Conservation (phyloP, 2,113 vertebrate species). For the Gavia stellata region DNA sequence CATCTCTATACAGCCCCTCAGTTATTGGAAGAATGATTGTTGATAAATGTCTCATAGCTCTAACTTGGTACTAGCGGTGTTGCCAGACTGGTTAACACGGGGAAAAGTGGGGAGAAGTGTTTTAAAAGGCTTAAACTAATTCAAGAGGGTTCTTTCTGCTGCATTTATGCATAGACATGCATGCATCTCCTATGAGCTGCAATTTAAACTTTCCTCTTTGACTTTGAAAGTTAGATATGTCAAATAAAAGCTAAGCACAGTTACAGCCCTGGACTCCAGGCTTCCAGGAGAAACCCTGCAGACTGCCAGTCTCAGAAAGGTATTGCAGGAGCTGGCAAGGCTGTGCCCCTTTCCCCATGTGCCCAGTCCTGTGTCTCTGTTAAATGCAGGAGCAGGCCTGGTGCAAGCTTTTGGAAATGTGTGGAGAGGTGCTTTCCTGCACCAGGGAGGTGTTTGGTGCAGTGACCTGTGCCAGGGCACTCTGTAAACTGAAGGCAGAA, state of each 20-base stretch:
- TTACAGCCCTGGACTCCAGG: not conserved
- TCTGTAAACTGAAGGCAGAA: not conserved
- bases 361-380: accelerated
- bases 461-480: not conserved
- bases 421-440: not conserved
- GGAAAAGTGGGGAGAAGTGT: not conserved
- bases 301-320: not conserved
- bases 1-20: not conserved
- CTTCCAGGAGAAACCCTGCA: not conserved
- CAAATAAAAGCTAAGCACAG: not conserved
- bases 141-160: not conserved
- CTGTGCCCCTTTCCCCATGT: not conserved
- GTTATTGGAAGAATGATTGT: not conserved
- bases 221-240: not conserved
- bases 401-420: not conserved
- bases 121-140: not conserved
- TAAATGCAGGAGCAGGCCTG: not conserved
- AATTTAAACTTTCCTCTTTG: not conserved
- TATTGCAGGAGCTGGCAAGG: not conserved
- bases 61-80: not conserved
- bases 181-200: not conserved
- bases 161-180: not conserved
- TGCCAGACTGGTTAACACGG: not conserved
- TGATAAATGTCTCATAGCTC: not conserved
- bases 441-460: not conserved